These are phyloP conservation scores for Eulithis prunata DNA, from an alignment of 2,888 invertebrate genomes.

Conservation along the genomic window DNA sequence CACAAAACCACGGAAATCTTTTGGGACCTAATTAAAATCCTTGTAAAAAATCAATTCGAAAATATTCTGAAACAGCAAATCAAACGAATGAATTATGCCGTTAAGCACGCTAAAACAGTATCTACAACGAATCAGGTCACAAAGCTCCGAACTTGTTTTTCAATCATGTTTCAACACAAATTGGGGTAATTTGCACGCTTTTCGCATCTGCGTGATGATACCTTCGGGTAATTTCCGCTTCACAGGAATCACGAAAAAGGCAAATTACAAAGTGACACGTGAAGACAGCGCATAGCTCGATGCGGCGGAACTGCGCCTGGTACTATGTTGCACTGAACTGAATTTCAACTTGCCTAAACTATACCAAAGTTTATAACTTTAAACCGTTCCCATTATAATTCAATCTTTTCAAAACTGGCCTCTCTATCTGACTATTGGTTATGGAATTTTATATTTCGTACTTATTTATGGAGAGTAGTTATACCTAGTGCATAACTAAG, in stretches of 20 bases:
- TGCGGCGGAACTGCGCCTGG: slow-evolving; percentile 36
- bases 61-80: slow-evolving; percentile 17
- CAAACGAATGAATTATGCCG: slow-evolving; percentile 17
- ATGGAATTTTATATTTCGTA: too few relatives aligned
- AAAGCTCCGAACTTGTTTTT: slow-evolving; percentile 34
- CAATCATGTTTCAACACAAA: slow-evolving; percentile 38
- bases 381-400: not conserved
- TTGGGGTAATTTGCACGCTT: slow-evolving; percentile 38
- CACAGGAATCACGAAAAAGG: slow-evolving; percentile 23
- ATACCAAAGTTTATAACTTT: slow-evolving; percentile 19
- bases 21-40: too few relatives aligned
- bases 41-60: not conserved
- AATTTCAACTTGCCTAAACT: slow-evolving; percentile 23
- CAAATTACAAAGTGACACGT: slow-evolving; percentile 36
- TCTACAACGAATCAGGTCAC: slow-evolving; percentile 25
- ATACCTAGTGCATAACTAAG: too few relatives aligned
- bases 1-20: too few relatives aligned
- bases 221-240: slow-evolving; percentile 34
- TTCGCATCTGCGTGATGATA: slow-evolving; percentile 29
- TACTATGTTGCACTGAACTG: slow-evolving; percentile 39
- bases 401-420: slow-evolving; percentile 11
- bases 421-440: too few relatives aligned
- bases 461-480: too few relatives aligned
- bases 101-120: slow-evolving; percentile 29
- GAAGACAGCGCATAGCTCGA: slow-evolving; percentile 33